Conservation (phyloP, 1,140 invertebrate species). For the Proctacanthus coquilletti region DNA sequence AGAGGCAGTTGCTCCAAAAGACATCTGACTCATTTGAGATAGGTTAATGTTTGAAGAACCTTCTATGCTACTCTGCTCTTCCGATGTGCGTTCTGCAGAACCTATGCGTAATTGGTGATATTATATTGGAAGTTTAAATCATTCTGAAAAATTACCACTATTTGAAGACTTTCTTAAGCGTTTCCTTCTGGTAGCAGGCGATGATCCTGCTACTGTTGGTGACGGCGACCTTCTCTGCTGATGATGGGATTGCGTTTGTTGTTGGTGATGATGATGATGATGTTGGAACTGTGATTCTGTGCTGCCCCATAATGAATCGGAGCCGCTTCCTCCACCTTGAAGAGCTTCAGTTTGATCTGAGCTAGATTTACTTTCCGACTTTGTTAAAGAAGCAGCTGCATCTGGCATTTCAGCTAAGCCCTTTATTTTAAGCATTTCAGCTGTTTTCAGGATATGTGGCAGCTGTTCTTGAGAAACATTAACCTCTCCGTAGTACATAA, state of each 20-base stretch:
- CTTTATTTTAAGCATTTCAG: conserved; percentile 76
- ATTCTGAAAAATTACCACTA: conserved; percentile 18
- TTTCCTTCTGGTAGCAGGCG: conserved; percentile 35
- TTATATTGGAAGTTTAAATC: no score
- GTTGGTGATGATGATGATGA: conserved; percentile 16
- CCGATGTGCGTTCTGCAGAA: conserved; percentile 35
- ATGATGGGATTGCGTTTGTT: conserved; percentile 22
- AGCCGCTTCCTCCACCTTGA: conserved; percentile 16
- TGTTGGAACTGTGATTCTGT: conserved; percentile 28
- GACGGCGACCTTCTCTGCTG: conserved; percentile 25
- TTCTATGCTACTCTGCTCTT: conserved; percentile 32
- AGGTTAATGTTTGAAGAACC: conserved; percentile 23
- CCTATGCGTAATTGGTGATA: conserved; percentile 33
- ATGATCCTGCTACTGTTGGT: conserved; percentile 22
- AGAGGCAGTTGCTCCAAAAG: conserved; percentile 17
- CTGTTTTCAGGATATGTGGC: conserved; percentile 71
- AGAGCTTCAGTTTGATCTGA: conserved; percentile 23
- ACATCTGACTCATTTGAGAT: conserved; percentile 27
- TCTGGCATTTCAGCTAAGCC: conserved; percentile 70
- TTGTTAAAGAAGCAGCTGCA: conserved; percentile 44
- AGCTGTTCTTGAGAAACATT: conserved; percentile 79
- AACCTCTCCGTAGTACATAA: conserved; percentile 85
- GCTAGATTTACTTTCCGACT: conserved; percentile 41
- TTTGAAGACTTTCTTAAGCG: conserved; percentile 53
- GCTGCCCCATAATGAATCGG: conserved; percentile 27